These are phyloP conservation scores for Euwallacea similis DNA, from an alignment of 1,140 invertebrate genomes.

Conservation along the genomic window DNA sequence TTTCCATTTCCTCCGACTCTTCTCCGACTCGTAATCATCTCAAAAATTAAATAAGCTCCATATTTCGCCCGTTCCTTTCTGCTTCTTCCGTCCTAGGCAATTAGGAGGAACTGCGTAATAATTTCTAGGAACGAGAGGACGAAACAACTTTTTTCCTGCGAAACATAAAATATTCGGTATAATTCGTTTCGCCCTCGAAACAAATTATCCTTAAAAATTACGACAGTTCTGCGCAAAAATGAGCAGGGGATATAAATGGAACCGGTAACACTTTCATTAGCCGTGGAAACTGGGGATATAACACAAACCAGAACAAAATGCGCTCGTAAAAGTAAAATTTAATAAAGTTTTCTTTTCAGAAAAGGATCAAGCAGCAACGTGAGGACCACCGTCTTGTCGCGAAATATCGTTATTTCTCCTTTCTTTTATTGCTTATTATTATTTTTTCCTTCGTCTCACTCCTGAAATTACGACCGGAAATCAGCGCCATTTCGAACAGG, in stretches of 20 bases:
- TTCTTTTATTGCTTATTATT: slow-evolving; percentile 42
- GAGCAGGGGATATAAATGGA: slow-evolving; percentile 34
- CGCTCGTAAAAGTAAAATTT: slow-evolving; percentile 41
- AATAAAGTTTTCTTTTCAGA: slow-evolving; percentile 40
- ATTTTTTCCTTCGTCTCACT: slow-evolving; percentile 24
- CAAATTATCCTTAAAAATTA: slow-evolving; percentile 42
- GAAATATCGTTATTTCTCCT: slow-evolving; percentile 37
- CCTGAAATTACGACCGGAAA: slow-evolving; percentile 27
- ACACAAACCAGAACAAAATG: slow-evolving; percentile 42
- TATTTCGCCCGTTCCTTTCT: slow-evolving; percentile 1
- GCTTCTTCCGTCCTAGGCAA: slow-evolving; percentile 13
- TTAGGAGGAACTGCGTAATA: slow-evolving; percentile 24
- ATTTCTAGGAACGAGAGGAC: slow-evolving; percentile 17
- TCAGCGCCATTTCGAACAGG: slow-evolving; percentile 17
- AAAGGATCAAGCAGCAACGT: slow-evolving; percentile 34
- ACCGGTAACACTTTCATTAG: slow-evolving; percentile 40
- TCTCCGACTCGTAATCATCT: not conserved
- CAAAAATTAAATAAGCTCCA: slow-evolving; percentile 15
- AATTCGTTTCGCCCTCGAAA: slow-evolving; percentile 37
- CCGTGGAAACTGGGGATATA: slow-evolving; percentile 33
- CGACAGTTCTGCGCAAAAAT: slow-evolving; percentile 34
- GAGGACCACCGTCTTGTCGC: slow-evolving; percentile 33
- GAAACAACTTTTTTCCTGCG: slow-evolving; percentile 33
- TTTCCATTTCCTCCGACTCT: too few species aligned
- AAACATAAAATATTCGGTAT: slow-evolving; percentile 35